Percentiles rank a stretch among this genome's conserved stretches.
Conservation (phyloP, 2,888 invertebrate species). For the Anagyrus pseudococci region DNA sequence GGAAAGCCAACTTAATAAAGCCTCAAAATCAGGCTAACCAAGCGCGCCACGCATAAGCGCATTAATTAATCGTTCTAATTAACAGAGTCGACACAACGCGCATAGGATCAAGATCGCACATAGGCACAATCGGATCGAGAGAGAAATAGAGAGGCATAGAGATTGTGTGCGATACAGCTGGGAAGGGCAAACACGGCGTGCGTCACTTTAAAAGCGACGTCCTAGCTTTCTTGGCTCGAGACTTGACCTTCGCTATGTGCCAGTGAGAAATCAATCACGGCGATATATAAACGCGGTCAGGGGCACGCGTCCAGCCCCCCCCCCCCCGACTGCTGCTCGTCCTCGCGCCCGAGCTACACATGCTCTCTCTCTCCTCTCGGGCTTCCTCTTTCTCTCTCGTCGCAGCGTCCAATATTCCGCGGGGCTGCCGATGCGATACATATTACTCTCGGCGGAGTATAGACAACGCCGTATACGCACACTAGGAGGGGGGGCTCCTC, state of each 20-base stretch:
- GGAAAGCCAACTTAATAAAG: too few species aligned
- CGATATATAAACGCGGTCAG: slow-evolving; percentile 43
- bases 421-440: slow-evolving; percentile 27
- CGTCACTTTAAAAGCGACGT: too few species aligned
- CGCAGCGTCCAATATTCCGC: slow-evolving; percentile 23
- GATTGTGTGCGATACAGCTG: too few species aligned
- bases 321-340: slow-evolving; percentile 2
- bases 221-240: slow-evolving; percentile 26
- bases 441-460: slow-evolving; percentile 30
- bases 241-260: slow-evolving; percentile 38
- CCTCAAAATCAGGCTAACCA: too few species aligned
- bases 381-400: slow-evolving; percentile 11
- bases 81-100: too few species aligned
- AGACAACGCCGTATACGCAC: neutral
- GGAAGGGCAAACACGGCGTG: too few species aligned
- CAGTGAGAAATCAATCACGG: slow-evolving; percentile 41
- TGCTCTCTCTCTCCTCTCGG: slow-evolving; percentile 12
- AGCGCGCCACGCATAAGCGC: too few species aligned
- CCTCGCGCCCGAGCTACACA: slow-evolving; percentile 4
- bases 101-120: too few species aligned
- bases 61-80: too few species aligned
- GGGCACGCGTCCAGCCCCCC: slow-evolving; percentile 29
- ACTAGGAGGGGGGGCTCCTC: too few species aligned
- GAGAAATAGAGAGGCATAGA: too few species aligned
- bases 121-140: too few species aligned